phyloP scores from a whole-genome alignment of 2,888 invertebrate species.

The Thereva unica region DNA sequence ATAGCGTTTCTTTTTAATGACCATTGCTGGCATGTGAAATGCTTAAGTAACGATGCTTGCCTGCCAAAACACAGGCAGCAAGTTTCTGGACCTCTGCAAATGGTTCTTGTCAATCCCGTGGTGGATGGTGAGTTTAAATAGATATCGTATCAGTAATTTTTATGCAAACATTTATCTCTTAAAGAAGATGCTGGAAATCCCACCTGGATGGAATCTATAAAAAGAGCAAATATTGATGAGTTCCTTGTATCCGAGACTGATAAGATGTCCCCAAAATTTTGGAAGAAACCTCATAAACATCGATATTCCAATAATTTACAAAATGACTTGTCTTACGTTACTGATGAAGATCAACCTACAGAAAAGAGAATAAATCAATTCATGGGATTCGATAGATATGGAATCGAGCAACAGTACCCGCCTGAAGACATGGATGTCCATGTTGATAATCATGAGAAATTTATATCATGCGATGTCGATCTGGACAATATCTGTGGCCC shows the following conservation, averaged over 20 bases:
- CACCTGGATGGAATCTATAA: slow-evolving; percentile 52
- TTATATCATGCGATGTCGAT: slow-evolving; percentile 65
- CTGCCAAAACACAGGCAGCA: slow-evolving; percentile 68
- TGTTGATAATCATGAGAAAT: slow-evolving; percentile 53
- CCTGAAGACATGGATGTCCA: slow-evolving; percentile 58
- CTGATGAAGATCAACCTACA: slow-evolving; percentile 37
- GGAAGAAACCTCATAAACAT: slow-evolving; percentile 52
- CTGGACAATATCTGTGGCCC: slow-evolving; percentile 62
- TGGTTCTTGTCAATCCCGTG: slow-evolving; percentile 78
- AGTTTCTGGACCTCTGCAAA: slow-evolving; percentile 67
- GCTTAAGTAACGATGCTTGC: slow-evolving; percentile 72
- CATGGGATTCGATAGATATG: slow-evolving; percentile 43
- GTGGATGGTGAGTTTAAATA: slow-evolving; percentile 58
- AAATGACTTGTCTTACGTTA: slow-evolving; percentile 14
- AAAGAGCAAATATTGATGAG: slow-evolving; percentile 46
- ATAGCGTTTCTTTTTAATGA: slow-evolving; percentile 76
- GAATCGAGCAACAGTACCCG: slow-evolving; percentile 49
- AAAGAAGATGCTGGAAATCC: slow-evolving; percentile 37
- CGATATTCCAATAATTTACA: slow-evolving; percentile 41
- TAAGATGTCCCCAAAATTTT: slow-evolving; percentile 49
- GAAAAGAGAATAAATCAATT: slow-evolving; percentile 53
- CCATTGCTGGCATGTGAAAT: slow-evolving; percentile 78
- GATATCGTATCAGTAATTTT: background rate
- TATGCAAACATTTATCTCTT: background rate
- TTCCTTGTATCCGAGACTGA: slow-evolving; percentile 45